Base-by-base conservation (phyloP, 2,797 vertebrate species). In the Salmo trutta region DNA sequence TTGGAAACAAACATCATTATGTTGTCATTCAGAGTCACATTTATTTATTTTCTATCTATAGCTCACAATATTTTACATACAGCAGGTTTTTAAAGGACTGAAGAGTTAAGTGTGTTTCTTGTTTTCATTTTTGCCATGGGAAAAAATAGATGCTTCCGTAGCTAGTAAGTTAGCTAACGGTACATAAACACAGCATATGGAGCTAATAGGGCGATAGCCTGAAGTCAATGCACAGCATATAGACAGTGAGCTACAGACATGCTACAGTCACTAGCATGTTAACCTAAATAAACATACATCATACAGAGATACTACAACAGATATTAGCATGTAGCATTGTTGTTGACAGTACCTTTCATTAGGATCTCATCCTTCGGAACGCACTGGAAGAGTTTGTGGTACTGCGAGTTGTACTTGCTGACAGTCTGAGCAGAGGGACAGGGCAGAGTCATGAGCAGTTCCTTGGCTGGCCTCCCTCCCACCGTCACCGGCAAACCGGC, bases 381-480 rank as follows among this genome's bases (percentile, higher is more conserved):
- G 64, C 96, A 94, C 93, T 96, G 96, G 93, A 99, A 99, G 81
- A 99, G 94, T 91, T 97, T 99, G 93, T 97, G 97, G 93, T 97
- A 99, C 85, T 98, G 96, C 4, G 95, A 95, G 91, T 97, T 97
- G 90, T 96, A 96, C 84, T 98, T 98, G 89, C 93, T 96, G 87
- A 94, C 93, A 0, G 93, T 95, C 97, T 97, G 91, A 94, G 95
- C 95, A 94, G 91, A 91, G 88, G 91, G 88, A 93, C 88, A 92
- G 89, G 88, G 91, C 83, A 93, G 89, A 93, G 91, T 93, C 91
- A 93, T 90, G 91, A 93, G 92, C 84, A 90, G 79, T 87, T 91
- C 87, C 89, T 91, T 90, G 83, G 91, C n/a, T 72, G 91, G 56
- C 69, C 87, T 87, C 84, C 88, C 89, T 59, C n/a, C 56, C 56